Percentiles rank a stretch among this genome's conserved stretches.
Conservation (phyloP, 1,140 invertebrate species). For the Notospermus geniculatus region DNA sequence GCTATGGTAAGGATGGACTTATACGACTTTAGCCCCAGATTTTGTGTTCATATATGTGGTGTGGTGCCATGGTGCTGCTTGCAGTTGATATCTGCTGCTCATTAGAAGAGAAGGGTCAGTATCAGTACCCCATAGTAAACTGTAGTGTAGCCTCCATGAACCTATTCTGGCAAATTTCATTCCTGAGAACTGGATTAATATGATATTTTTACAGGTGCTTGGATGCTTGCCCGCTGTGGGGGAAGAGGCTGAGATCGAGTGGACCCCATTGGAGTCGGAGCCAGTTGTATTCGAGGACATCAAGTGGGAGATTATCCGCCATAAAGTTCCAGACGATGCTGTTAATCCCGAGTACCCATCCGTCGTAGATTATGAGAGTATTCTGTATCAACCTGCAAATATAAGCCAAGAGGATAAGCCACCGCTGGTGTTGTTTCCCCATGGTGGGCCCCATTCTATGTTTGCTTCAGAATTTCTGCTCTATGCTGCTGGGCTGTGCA, state of each 20-base stretch:
- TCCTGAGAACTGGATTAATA: no score
- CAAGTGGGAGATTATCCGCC: slow-evolving; percentile 21
- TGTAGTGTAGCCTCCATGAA: no score
- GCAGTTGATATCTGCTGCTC: no score
- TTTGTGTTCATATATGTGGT: no score
- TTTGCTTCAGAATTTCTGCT: slow-evolving; percentile 64
- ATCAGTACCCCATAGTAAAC: no score
- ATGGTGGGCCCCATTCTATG: slow-evolving; percentile 77
- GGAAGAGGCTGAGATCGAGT: slow-evolving; percentile 23
- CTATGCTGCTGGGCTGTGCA: slow-evolving; percentile 50
- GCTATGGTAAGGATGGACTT: slow-evolving; percentile 34
- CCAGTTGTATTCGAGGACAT: slow-evolving; percentile 21
- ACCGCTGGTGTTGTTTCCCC: slow-evolving; percentile 62
- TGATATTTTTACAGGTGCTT: slow-evolving; percentile 15
- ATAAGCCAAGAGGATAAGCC: slow-evolving; percentile 21
- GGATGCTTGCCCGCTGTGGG: slow-evolving; percentile 31
- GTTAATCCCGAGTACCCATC: slow-evolving; percentile 10
- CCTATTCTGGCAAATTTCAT: no score
- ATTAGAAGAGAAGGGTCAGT: no score
- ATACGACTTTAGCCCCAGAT: no score
- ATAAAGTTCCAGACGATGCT: slow-evolving; percentile 17
- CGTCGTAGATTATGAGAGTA: slow-evolving; percentile 46
- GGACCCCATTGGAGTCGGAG: slow-evolving; percentile 27
- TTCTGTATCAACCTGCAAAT: slow-evolving; percentile 39
- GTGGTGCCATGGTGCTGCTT: no score